Percentiles rank a stretch among this genome's conserved stretches.
Evolutionary conservation across 2,113 vertebrate genomes (phyloP).

Genomic region (Pterocles gutturalis): DNA sequence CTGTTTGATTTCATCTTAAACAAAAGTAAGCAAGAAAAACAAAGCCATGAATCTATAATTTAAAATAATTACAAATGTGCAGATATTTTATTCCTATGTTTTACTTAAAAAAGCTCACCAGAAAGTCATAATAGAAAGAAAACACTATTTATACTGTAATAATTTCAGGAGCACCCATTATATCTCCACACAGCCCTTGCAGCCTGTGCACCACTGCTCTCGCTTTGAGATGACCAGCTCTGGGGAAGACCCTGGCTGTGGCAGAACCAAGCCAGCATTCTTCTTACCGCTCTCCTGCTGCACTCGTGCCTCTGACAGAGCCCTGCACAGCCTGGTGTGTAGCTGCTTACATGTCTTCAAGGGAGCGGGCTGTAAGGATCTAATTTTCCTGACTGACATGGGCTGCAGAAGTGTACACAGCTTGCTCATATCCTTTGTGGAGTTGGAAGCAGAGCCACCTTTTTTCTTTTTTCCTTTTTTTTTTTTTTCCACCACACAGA

Average conservation of each 20-base stretch:
- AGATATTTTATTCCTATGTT: background rate
- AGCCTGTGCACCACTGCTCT: background rate
- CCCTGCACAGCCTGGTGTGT: conserved; percentile 14
- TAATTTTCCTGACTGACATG: conserved; percentile 73
- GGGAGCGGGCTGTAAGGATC: conserved; percentile 62
- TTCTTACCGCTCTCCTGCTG: background rate
- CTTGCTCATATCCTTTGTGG: conserved; percentile 67
- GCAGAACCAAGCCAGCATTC: background rate
- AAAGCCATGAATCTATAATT: background rate
- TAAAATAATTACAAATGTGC: conserved; percentile 2
- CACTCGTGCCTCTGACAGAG: background rate
- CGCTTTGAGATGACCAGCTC: background rate
- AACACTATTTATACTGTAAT: background rate
- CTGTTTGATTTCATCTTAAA: conserved; percentile 51
- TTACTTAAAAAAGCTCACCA: background rate
- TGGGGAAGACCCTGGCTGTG: background rate
- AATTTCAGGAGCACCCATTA: background rate
- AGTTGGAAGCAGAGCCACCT: conserved; percentile 34
- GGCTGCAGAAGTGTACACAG: conserved; percentile 53
- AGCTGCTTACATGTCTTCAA: conserved; percentile 47
- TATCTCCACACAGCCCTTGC: background rate
- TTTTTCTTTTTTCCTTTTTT: background rate
- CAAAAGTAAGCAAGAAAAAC: background rate
- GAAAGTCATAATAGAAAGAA: background rate
- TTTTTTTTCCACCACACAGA: background rate